phyloP scores from a whole-genome alignment of 2,888 invertebrate species.

The Rotaria magnacalcarata region DNA sequence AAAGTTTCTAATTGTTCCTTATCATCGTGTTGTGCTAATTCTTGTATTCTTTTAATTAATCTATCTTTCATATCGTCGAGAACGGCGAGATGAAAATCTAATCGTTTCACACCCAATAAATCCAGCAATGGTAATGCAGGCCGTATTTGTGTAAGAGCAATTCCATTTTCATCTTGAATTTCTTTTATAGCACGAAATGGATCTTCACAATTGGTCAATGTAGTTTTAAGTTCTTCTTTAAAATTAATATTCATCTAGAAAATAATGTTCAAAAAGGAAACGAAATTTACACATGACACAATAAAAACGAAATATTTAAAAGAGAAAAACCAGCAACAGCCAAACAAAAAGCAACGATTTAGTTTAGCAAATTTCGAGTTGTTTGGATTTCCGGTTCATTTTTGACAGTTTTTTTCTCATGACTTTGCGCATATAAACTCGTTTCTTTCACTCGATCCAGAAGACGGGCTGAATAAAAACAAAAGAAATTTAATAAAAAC shows the following conservation, averaged over 20 bases:
- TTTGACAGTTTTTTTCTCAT: background rate
- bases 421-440: background rate
- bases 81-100: slow-evolving; percentile 90
- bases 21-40: slow-evolving; percentile 54
- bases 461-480: background rate
- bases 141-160: slow-evolving; percentile 74
- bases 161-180: slow-evolving; percentile 72
- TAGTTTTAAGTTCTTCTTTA: slow-evolving; percentile 77
- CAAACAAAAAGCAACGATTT: background rate
- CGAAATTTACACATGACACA: background rate
- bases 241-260: slow-evolving; percentile 72
- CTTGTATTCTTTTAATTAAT: slow-evolving; percentile 42
- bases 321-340: background rate
- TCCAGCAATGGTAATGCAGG: slow-evolving; percentile 91
- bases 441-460: background rate
- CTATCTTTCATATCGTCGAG: slow-evolving; percentile 46
- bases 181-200: slow-evolving; percentile 96
- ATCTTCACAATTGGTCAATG: slow-evolving; percentile 88
- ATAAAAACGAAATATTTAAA: background rate
- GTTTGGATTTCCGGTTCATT: background rate
- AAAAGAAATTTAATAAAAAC: background rate
- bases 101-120: slow-evolving; percentile 80
- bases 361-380: background rate
- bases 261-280: slow-evolving; percentile 4
- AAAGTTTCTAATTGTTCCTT: slow-evolving; percentile 83